Evolutionary conservation across 2,113 vertebrate genomes (phyloP).

Genomic region (Lepus timidus): DNA sequence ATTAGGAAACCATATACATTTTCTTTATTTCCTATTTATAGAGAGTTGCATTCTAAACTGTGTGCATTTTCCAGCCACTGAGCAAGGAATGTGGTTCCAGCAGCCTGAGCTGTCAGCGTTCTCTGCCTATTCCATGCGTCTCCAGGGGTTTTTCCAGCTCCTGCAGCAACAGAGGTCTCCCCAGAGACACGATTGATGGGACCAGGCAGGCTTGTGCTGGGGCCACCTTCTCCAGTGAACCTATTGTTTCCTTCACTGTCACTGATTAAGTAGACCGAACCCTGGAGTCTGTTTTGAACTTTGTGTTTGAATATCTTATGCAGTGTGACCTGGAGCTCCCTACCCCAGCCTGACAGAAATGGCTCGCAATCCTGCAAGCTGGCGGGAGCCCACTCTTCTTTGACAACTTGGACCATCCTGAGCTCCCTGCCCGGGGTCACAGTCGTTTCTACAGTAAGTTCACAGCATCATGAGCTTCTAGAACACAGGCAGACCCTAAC

Average conservation of each 20-base stretch:
- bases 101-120: neutral
- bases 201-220: neutral
- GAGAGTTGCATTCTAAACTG: neutral
- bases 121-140: neutral
- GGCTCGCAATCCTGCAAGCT: neutral
- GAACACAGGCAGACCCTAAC: slow-evolving; percentile 28
- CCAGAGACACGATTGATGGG: neutral
- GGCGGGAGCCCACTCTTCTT: neutral
- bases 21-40: neutral
- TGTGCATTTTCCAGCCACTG: neutral
- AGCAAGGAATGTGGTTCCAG: neutral
- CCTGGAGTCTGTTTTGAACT: neutral
- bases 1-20: neutral
- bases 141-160: neutral
- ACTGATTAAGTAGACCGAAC: neutral
- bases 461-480: neutral
- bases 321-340: neutral
- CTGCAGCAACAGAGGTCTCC: too few species aligned
- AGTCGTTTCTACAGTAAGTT: slow-evolving; percentile 21
- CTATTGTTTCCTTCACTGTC: neutral
- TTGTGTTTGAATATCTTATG: neutral
- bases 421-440: neutral
- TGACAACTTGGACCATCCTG: neutral
- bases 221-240: neutral
- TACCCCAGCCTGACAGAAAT: neutral